Conservation (phyloP, 2,797 vertebrate genomes). For the Acipenser transmontanus region DNA sequence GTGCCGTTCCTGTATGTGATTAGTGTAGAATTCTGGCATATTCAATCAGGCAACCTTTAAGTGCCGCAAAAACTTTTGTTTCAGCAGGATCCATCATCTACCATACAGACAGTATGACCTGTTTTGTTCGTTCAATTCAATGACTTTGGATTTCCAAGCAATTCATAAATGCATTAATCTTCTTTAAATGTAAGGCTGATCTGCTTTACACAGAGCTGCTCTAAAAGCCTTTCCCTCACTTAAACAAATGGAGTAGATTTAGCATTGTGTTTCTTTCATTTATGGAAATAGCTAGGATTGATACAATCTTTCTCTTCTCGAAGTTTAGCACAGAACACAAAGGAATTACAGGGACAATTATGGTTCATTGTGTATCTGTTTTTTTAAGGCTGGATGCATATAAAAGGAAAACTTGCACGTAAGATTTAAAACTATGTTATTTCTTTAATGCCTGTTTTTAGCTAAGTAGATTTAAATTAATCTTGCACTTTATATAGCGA, state of each 20-base stretch:
- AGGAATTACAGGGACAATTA: neutral
- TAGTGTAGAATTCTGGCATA: no score
- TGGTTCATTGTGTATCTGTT: neutral
- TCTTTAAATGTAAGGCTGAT: constrained; percentile 57
- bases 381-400: no score
- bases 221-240: constrained; percentile 42
- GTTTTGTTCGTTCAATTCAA: constrained; percentile 40
- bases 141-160: constrained; percentile 59
- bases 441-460: no score
- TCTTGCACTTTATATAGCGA: no score
- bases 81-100: constrained; percentile 14
- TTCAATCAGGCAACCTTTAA: no score
- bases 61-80: no score
- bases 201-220: constrained; percentile 13
- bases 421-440: no score
- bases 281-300: constrained; percentile 17
- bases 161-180: constrained; percentile 71
- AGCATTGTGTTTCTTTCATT: constrained; percentile 29
- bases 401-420: no score
- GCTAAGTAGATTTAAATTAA: no score
- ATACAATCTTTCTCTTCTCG: neutral
- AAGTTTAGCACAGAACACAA: neutral
- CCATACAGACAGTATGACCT: constrained; percentile 45
- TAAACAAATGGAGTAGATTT: constrained; percentile 41
- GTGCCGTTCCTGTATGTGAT: no score